A percentile compares a stretch with the other conserved stretches of the same genome.
These are phyloP conservation scores for Eupithecia abbreviata DNA, from an alignment of 2,888 invertebrate species.

Conservation along the genomic window DNA sequence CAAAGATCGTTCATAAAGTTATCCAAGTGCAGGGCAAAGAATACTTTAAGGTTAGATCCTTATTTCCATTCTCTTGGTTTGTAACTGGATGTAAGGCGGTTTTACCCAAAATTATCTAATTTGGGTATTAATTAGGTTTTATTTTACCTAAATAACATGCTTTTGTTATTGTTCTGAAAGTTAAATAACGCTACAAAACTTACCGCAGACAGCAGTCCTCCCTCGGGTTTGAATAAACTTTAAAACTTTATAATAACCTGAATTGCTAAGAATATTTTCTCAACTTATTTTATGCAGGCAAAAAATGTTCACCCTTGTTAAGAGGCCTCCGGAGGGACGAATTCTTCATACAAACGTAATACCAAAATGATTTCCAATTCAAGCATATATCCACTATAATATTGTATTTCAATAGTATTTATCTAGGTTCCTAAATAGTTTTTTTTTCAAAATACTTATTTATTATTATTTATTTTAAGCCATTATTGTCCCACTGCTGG, in stretches of 20 bases:
- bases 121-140: neutral
- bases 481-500: too few species aligned
- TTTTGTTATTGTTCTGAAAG: neutral
- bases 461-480: too few species aligned
- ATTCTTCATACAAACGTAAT: too few species aligned
- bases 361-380: too few species aligned
- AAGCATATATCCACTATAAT: too few species aligned
- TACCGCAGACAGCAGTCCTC: neutral
- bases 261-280: slow-evolving; percentile 3
- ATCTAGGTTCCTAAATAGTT: too few species aligned
- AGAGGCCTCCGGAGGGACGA: too few species aligned
- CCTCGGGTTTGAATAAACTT: neutral
- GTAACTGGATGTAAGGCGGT: neutral
- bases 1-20: too few species aligned
- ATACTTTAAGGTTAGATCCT: too few species aligned
- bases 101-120: neutral
- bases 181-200: neutral
- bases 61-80: neutral
- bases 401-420: too few species aligned
- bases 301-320: slow-evolving; percentile 30
- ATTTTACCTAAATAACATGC: neutral
- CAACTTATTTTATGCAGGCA: slow-evolving; percentile 39
- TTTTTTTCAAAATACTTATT: too few species aligned
- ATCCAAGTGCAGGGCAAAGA: too few species aligned
- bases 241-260: neutral